Evolutionary conservation across 2,888 invertebrate species (phyloP), one percentile per base, ranked within the genome.

Genomic region (Scaptomyza reducta): DNA sequence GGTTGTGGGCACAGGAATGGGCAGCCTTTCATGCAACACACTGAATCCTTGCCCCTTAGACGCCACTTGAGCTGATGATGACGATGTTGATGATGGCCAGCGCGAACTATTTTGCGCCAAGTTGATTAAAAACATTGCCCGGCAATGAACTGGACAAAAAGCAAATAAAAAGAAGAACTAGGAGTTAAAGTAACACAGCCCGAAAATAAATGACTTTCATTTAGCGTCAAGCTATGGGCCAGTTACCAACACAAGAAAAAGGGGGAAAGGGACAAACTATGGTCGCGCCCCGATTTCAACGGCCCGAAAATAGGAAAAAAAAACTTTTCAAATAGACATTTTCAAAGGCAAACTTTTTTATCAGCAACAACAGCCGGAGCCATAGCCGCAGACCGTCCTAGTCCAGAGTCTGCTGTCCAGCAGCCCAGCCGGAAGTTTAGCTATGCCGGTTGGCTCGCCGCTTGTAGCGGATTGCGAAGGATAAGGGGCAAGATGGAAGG

Each of bases 281-380:
- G 59, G 60, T 63, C 51, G 55, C 70, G 63, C 57, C 75, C 35
- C 55, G 56, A 46, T 77, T 74, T 62, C 46, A 58, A 35, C 38
- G 63, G 47, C 57, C 69, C 66, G 33, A 40, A 40, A 40, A 40
- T 7, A 38, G 14, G 9, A 38, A 38, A 40, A 40, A 40, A 16
- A 40, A 40, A 14, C 83, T 84, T 84, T 84, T 84, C 84, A 77
- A 86, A 85, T 89, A 86, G 87, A 86, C 89, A 80, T 88, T 83
- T 88, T 84, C 85, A 85, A 84, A 83, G 87, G 85, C 87, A 77
- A 88, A 83, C 78, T 84, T 88, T 81, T 88, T 82, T 82, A 88
- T 82, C 82, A 87, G 88, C 84, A 72, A 49, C 68, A 70, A 54
- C 77, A 70, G 70, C 67, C 44, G 54, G 16, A 54, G 57, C 54